Percentiles rank a stretch among this genome's conserved stretches.
Evolutionary conservation across 2,797 vertebrate species (phyloP).

Genomic region (Ptychobarbus kaznakovi): DNA sequence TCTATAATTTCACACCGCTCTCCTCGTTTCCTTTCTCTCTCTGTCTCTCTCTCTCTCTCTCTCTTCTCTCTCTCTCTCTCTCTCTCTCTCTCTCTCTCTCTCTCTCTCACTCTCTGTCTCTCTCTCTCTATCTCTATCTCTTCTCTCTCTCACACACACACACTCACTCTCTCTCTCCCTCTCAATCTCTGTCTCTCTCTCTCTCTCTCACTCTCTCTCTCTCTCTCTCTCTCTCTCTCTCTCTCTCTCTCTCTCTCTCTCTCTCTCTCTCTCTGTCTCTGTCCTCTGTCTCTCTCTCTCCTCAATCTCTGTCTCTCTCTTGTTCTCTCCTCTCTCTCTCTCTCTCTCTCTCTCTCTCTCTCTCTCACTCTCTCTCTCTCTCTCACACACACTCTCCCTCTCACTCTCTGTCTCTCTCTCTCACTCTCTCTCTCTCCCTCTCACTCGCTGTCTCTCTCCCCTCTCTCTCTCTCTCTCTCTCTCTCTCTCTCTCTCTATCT

Average conservation of each 20-base stretch:
- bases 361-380: neutral
- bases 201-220: too few species aligned
- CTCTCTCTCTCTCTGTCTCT: neutral
- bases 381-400: too few species aligned
- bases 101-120: neutral
- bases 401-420: neutral
- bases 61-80: neutral
- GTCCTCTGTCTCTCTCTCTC: neutral
- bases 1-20: constrained; percentile 10
- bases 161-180: too few species aligned
- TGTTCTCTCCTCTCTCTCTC: neutral
- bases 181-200: too few species aligned
- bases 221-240: too few species aligned
- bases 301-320: neutral
- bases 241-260: too few species aligned
- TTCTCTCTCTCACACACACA: too few species aligned
- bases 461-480: too few species aligned
- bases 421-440: neutral
- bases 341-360: neutral
- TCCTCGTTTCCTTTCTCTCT: neutral
- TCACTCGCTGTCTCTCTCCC: neutral
- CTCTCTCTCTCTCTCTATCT: neutral
- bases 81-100: neutral
- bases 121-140: neutral
- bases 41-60: neutral